phyloP scores from a whole-genome alignment of 2,113 vertebrate species.

The Scopus umbretta region DNA sequence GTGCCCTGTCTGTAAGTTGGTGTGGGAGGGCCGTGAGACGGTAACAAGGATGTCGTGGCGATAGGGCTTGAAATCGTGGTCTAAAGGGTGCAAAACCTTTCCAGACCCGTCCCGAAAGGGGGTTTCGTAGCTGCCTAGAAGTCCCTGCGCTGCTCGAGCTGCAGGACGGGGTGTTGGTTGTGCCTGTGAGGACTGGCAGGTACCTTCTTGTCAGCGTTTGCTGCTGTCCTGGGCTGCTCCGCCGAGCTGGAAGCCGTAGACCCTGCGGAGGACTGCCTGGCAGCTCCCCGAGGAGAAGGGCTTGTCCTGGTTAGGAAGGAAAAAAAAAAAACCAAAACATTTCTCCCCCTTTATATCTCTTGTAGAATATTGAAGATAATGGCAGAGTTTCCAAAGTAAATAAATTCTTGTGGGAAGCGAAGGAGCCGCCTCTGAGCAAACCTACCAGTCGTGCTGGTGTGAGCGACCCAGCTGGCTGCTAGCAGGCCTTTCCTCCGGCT shows the following conservation, averaged over 20 bases:
- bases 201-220: accelerated
- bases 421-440: neutral
- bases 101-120: accelerated
- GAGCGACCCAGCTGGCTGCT: neutral
- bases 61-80: neutral
- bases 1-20: neutral
- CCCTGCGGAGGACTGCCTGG: neutral
- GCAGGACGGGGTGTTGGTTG: neutral
- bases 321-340: too few relatives aligned
- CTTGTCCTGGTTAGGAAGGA: neutral
- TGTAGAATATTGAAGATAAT: neutral
- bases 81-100: neutral
- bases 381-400: neutral
- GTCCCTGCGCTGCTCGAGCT: neutral
- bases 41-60: neutral
- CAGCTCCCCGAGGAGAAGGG: neutral
- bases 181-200: neutral
- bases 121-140: neutral
- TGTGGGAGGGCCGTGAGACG: neutral
- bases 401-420: neutral
- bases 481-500: neutral
- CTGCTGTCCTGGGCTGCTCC: neutral
- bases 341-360: neutral
- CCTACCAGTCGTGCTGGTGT: neutral
- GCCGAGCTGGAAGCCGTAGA: neutral